These are phyloP conservation scores for Polymixis flavicincta DNA, from an alignment of 2,888 invertebrate genomes.

Conservation along the genomic window DNA sequence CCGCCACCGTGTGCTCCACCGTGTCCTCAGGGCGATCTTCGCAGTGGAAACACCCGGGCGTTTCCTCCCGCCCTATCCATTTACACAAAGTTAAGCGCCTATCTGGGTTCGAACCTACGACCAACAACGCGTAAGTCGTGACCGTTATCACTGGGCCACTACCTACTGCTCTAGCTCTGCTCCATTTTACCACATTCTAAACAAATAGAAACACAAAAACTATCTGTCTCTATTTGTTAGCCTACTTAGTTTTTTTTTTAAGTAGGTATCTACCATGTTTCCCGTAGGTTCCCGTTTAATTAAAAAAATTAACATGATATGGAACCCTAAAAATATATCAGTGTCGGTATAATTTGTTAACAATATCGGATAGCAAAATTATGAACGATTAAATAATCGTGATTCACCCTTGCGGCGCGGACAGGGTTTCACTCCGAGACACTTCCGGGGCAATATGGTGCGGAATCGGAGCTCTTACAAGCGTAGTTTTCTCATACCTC, in stretches of 20 bases:
- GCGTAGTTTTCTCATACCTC: conserved; percentile 80
- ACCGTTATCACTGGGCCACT: too few relatives aligned
- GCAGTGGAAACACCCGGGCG: too few relatives aligned
- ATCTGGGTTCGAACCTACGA: too few relatives aligned
- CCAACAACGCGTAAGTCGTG: too few relatives aligned
- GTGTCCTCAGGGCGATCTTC: too few relatives aligned
- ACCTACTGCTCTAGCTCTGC: too few relatives aligned
- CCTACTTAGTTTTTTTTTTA: neutral
- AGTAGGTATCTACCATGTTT: neutral
- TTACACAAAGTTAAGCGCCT: too few relatives aligned
- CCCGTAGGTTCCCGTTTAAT: neutral
- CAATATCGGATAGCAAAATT: conserved; percentile 65
- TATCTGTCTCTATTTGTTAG: too few relatives aligned
- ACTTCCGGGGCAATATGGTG: conserved; percentile 83
- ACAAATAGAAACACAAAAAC: neutral
- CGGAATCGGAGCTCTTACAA: conserved; percentile 85
- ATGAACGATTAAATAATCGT: conserved; percentile 76
- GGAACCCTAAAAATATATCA: conserved; percentile 35
- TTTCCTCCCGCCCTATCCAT: too few relatives aligned
- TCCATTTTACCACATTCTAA: neutral
- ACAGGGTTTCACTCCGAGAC: conserved; percentile 75
- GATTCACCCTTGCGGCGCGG: conserved; percentile 76
- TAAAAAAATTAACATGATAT: conserved; percentile 8
- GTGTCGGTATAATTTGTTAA: conserved; percentile 36
- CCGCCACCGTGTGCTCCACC: too few relatives aligned